These are phyloP conservation scores for Bradypodion pumilum DNA, from an alignment of 2,797 vertebrate genomes.

Conservation along the genomic window DNA sequence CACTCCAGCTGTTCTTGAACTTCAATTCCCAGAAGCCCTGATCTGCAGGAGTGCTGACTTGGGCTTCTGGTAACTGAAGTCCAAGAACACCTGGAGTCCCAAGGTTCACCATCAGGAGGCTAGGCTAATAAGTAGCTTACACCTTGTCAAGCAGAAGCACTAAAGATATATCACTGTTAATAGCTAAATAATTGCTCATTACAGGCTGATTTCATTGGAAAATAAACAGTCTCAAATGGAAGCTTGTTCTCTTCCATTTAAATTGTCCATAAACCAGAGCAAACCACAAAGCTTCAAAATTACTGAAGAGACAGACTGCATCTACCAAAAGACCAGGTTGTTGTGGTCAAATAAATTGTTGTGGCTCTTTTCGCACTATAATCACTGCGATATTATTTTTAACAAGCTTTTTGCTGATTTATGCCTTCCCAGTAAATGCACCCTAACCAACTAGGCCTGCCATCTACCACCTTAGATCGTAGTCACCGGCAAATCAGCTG, in stretches of 20 bases:
- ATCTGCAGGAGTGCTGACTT: too few species aligned
- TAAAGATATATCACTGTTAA: constrained; percentile 1
- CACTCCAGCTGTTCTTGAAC: too few species aligned
- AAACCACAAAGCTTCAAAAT: neutral
- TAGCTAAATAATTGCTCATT: constrained; percentile 10
- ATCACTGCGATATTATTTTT: neutral
- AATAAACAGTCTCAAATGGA: neutral
- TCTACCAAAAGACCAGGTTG: neutral
- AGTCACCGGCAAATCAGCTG: neutral
- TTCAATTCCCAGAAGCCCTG: too few species aligned
- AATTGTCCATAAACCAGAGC: neutral
- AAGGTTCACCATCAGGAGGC: too few species aligned
- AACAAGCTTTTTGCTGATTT: neutral
- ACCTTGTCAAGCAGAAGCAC: constrained; percentile 9
- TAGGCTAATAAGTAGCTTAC: constrained; percentile 9
- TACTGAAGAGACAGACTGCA: neutral
- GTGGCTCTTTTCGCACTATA: neutral
- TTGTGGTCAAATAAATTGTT: neutral
- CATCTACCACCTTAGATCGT: neutral
- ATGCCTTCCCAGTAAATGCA: neutral
- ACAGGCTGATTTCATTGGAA: neutral
- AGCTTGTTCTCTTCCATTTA: neutral
- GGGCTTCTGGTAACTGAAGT: too few species aligned
- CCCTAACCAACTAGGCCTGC: neutral
- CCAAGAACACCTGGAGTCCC: too few species aligned